Base-by-base conservation (phyloP, 2,888 invertebrate species). In the Ganaspis brasiliensis region DNA sequence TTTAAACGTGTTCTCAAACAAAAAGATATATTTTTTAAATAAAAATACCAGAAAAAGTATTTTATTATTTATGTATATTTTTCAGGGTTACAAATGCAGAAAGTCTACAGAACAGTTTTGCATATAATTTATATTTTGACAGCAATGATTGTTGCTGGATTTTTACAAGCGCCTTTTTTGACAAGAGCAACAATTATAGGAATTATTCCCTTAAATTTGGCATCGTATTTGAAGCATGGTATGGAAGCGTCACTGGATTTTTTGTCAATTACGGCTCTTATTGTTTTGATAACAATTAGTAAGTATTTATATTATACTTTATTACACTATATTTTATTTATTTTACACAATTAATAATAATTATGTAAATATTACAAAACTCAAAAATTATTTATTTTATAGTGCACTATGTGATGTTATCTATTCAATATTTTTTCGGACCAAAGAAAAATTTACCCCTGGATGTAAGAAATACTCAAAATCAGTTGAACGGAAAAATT, bases 121-220 rank as follows among this genome's bases (percentile, higher is more conserved):
- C 91, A 91, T 19, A 63, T 87, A 0, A 26, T 87, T 59, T 92
- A 91, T 79, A 82, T 92, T 76, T 73, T 91, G 12, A 79, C 81
- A 12, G 89, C 89, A 8, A 91, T 92, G 91, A 81, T 91, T 67
- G 77, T 90, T n/a, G 88, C 91, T 6, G 85, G 91, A 8, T 91
- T 91, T 76, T 81, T 92, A 16, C 86, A 90, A 80, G 89, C 89
- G 8, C 91, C 91, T 10, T 82, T 88, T 57, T 79, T 89, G 67
- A 91, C 91, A 0, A 86, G 91, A 83, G 79, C 84, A 10, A 85
- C 87, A 2, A 89, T 91, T 55, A 79, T 92, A 81, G 87, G 85
- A 37, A 79, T 91, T 24, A 86, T 90, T 24, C 91, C 91, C 2
- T 70, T 91, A 21, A 92, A 92, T 84, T 82, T 91, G 8, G 71